Base-by-base conservation (phyloP, 2,888 invertebrate genomes). In the Embidobia sp. region DNA sequence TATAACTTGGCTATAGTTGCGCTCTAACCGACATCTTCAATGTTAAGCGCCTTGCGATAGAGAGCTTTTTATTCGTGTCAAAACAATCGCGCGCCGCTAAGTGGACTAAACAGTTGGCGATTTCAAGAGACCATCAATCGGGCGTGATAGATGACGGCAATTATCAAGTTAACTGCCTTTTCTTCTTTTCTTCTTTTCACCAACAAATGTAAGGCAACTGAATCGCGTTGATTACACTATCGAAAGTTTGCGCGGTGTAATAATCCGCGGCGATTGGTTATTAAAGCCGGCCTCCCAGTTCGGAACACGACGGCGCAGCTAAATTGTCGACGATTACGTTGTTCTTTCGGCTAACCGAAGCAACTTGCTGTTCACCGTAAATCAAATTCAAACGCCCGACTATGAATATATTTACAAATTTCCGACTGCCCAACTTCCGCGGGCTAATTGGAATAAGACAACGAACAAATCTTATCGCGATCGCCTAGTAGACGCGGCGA, bases 1-100 rank as follows among this genome's bases (percentile, higher is more conserved):
- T n/a, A n/a, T n/a, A n/a, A n/a, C n/a, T n/a, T n/a, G n/a, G 61
- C 74, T 69, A 69, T 55, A 61, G 63, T 75, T 75, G 63, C 75
- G 63, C 49, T 69, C 69, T 66, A 64, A 66, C 66, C 73, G 66
- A 48, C 67, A 57, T 75, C 63, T 69, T 75, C 67, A 75, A 63
- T 75, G 67, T 69, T 74, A 74, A 74, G 40, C 42, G 11, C 57
- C 37, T 18, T 11, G 61, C 61, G 29, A 48, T 10, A n/a, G n/a
- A n/a, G n/a, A n/a, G n/a, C 55, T 72, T 63, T 72, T 72, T 72
- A 63, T 72, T 63, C 22, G 64, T 55, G 64, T 66, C 57, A 59
- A 49, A 59, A 64, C 57, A 63, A 53, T 64, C n/a, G n/a, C n/a
- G n/a, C n/a, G n/a, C n/a, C n/a, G n/a, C n/a, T n/a, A n/a, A n/a